Conservation (phyloP, 1,140 invertebrate genomes). For the Leptinotarsa texana region DNA sequence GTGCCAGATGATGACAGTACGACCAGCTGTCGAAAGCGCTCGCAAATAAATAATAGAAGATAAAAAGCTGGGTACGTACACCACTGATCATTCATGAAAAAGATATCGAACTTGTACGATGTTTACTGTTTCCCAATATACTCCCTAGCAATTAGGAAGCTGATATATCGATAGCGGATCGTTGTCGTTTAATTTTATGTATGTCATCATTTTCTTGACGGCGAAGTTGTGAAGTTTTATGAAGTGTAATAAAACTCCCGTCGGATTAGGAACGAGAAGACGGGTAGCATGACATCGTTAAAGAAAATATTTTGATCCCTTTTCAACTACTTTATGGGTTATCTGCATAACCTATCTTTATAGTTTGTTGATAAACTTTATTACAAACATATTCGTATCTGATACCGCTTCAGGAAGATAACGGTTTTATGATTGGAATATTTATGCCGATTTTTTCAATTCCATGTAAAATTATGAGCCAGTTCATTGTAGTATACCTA, state of each 20-base stretch:
- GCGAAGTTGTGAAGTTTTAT: neutral
- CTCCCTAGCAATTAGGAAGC: neutral
- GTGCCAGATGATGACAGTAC: too few relatives aligned
- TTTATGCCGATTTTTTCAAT: too few relatives aligned
- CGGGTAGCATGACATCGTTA: neutral
- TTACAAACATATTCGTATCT: neutral
- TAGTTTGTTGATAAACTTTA: neutral
- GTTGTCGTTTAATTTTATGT: conserved; percentile 3
- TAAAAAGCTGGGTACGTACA: too few relatives aligned
- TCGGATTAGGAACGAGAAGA: neutral
- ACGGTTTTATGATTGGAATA: too few relatives aligned
- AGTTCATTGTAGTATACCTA: too few relatives aligned
- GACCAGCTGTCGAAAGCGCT: too few relatives aligned
- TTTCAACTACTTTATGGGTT: neutral
- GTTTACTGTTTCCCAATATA: neutral
- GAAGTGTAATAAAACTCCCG: conserved; percentile 3
- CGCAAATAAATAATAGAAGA: too few relatives aligned
- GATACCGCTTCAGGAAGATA: neutral
- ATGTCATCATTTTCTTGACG: neutral
- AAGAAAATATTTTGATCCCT: neutral
- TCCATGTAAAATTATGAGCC: too few relatives aligned
- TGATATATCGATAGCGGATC: neutral
- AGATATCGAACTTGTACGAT: too few relatives aligned
- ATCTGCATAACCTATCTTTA: neutral
- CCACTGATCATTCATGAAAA: too few relatives aligned